These are phyloP conservation scores for Cyclopterus lumpus DNA, from an alignment of 2,797 vertebrate species.

Conservation along the genomic window DNA sequence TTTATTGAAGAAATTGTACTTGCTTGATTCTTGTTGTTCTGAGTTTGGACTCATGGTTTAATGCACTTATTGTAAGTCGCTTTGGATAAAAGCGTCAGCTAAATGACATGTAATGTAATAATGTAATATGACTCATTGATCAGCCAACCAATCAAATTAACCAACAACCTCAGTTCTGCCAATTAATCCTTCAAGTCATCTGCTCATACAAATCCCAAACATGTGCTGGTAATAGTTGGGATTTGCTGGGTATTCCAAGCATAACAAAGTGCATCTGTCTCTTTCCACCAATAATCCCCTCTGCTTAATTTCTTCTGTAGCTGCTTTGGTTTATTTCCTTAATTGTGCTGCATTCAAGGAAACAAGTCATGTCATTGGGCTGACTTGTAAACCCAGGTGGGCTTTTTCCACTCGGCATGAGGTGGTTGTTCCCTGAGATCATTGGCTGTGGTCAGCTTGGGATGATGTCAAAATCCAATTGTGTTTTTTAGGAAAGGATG, in stretches of 20 bases:
- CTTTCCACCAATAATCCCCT: conserved; percentile 40
- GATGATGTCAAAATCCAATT: background rate
- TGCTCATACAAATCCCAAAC: conserved; percentile 51
- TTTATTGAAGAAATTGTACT: too few species aligned
- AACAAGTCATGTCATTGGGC: background rate
- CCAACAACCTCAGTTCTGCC: background rate
- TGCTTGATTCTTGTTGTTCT: too few species aligned
- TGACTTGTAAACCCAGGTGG: background rate
- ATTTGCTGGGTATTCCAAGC: conserved; percentile 35
- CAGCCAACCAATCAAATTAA: conserved; percentile 11
- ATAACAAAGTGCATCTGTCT: conserved; percentile 51
- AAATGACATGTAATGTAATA: too few species aligned
- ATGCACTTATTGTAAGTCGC: too few species aligned
- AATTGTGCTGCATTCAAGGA: background rate
- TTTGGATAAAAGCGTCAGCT: too few species aligned
- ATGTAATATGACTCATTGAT: background rate
- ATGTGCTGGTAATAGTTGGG: conserved; percentile 21
- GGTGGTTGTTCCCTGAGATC: background rate
- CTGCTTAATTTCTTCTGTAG: conserved; percentile 11
- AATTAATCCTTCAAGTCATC: conserved; percentile 46
- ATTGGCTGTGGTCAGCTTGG: background rate
- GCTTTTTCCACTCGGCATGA: background rate
- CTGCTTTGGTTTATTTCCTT: conserved; percentile 21
- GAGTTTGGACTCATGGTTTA: too few species aligned
- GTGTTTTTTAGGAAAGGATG: background rate